phyloP scores from a whole-genome alignment of 2,797 vertebrate genomes.

The Girardinus metallicus region DNA sequence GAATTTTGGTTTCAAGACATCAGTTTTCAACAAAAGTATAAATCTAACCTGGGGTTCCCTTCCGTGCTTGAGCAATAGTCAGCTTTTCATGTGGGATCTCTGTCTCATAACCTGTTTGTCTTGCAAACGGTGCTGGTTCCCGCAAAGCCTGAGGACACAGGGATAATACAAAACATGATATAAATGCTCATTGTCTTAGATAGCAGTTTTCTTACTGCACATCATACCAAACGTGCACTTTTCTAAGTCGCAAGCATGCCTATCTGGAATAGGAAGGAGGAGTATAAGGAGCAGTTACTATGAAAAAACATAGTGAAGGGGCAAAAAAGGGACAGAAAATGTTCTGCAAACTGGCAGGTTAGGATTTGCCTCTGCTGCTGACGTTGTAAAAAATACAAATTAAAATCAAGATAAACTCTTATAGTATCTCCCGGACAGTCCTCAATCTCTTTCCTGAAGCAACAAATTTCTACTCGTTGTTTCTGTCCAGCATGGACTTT shows the following conservation, averaged over 20 bases:
- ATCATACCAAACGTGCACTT: background rate
- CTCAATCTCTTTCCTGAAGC: background rate
- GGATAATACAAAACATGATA: background rate
- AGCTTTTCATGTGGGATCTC: constrained; percentile 88
- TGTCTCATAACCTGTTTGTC: constrained; percentile 84
- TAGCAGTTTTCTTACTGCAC: background rate
- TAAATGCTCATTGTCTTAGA: background rate
- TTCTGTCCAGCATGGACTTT: constrained; percentile 54
- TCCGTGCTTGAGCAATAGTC: constrained; percentile 90
- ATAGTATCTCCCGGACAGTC: background rate
- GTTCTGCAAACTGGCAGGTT: background rate
- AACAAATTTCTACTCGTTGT: background rate
- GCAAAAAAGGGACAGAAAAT: background rate
- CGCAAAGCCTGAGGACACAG: constrained; percentile 83
- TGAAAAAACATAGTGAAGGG: background rate
- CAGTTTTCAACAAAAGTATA: background rate
- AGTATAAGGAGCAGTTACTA: background rate
- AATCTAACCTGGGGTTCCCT: constrained; percentile 89
- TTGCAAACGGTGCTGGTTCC: constrained; percentile 90
- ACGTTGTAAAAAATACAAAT: background rate
- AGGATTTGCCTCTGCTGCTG: background rate
- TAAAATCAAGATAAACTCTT: constrained; percentile 7
- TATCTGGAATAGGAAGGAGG: background rate
- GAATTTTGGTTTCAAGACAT: background rate
- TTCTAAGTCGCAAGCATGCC: background rate